phyloP scores from a whole-genome alignment of 2,797 vertebrate species.

The Squalus acanthias region DNA sequence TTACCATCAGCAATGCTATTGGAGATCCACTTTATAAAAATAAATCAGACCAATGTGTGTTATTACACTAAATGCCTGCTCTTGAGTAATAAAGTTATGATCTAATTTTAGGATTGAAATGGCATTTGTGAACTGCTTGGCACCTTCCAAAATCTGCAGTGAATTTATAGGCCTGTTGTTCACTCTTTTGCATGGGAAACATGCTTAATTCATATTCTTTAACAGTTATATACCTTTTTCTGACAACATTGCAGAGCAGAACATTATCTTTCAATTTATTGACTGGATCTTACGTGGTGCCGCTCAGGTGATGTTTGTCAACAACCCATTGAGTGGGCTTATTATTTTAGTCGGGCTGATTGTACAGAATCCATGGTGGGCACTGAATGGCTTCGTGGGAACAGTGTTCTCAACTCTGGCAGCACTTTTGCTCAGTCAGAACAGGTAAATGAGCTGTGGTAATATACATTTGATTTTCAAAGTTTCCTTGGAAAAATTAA shows the following conservation, averaged over 20 bases:
- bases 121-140: neutral
- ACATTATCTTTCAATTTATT: slow-evolving; percentile 69
- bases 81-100: neutral
- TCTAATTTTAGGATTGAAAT: neutral
- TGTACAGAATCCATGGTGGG: slow-evolving; percentile 90
- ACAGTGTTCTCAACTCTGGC: slow-evolving; percentile 76
- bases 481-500: neutral
- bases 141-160: neutral
- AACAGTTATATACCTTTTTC: neutral
- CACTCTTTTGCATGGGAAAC: neutral
- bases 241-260: slow-evolving; percentile 68
- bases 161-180: neutral
- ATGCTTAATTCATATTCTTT: neutral
- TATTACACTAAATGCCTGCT: neutral
- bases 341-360: slow-evolving; percentile 78
- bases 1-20: neutral
- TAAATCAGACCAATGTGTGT: neutral
- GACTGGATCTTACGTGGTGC: slow-evolving; percentile 87
- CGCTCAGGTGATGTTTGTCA: slow-evolving; percentile 92
- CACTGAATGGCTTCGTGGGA: slow-evolving; percentile 77
- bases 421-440: slow-evolving; percentile 79
- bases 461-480: neutral
- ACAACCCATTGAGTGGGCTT: slow-evolving; percentile 85
- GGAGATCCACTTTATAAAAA: neutral
- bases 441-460: slow-evolving; percentile 60